phyloP scores from a whole-genome alignment of 2,888 invertebrate genomes.

The Dynastes tityus region DNA sequence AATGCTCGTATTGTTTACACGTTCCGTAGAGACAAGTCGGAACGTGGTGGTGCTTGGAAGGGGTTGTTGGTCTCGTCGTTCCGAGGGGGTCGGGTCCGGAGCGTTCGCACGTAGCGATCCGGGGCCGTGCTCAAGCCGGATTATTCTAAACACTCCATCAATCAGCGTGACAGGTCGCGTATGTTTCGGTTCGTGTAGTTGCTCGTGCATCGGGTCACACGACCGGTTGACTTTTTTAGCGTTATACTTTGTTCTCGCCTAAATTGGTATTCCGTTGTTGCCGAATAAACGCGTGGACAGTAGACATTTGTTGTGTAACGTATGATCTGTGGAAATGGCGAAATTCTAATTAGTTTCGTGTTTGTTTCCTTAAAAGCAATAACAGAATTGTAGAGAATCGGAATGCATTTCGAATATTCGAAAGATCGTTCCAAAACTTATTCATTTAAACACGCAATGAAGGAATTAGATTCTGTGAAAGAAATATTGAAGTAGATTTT shows the following conservation, averaged over 20 bases:
- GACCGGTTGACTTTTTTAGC: constrained; percentile 41
- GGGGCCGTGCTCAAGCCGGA: constrained; percentile 56
- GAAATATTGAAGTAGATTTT: too few relatives aligned
- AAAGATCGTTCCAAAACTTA: too few relatives aligned
- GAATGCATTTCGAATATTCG: too few relatives aligned
- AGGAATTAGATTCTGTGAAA: too few relatives aligned
- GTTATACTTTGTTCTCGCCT: constrained; percentile 20
- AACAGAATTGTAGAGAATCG: too few relatives aligned
- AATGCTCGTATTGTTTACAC: constrained; percentile 34
- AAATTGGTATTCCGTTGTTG: constrained; percentile 4
- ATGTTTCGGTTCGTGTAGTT: constrained; percentile 54
- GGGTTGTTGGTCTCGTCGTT: constrained; percentile 51
- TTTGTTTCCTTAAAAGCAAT: too few relatives aligned
- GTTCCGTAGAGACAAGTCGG: constrained; percentile 40
- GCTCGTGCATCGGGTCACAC: constrained; percentile 37
- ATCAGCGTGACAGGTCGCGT: constrained; percentile 61
- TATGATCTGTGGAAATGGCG: too few relatives aligned
- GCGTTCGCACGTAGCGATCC: constrained; percentile 54
- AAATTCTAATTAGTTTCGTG: too few relatives aligned
- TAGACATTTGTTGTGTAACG: too few relatives aligned
- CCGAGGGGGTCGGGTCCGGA: constrained; percentile 52
- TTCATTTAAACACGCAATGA: too few relatives aligned
- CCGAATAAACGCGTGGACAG: neutral
- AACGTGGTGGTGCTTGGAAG: constrained; percentile 22
- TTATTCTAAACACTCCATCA: constrained; percentile 62